Evolutionary conservation across 2,797 vertebrate species (phyloP).

Genomic region (Brotula barbata): DNA sequence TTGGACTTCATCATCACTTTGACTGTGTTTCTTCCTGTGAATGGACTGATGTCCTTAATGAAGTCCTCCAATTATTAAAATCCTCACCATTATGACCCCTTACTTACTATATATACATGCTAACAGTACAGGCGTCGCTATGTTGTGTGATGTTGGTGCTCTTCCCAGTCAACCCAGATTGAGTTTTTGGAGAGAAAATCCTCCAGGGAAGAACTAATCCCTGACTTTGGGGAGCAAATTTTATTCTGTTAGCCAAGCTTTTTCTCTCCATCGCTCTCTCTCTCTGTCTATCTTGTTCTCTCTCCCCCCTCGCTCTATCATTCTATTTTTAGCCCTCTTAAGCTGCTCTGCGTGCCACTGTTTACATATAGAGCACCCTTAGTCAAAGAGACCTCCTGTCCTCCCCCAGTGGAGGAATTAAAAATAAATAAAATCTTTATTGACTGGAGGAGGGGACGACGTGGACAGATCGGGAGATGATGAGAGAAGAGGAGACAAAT

Average conservation of each 20-base stretch:
- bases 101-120: slow-evolving; percentile 22
- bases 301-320: slow-evolving; percentile 55
- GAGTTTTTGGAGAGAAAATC: slow-evolving; percentile 77
- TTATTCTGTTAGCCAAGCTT: slow-evolving; percentile 76
- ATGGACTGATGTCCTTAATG: no score
- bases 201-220: slow-evolving; percentile 80
- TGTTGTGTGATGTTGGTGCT: slow-evolving; percentile 64
- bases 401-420: slow-evolving; percentile 52
- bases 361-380: slow-evolving; percentile 75
- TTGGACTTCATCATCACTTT: no score
- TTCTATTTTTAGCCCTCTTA: slow-evolving; percentile 76
- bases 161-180: slow-evolving; percentile 75
- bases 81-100: no score
- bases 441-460: slow-evolving; percentile 37
- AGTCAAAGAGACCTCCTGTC: slow-evolving; percentile 56
- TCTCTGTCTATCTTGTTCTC: slow-evolving; percentile 49
- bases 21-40: slow-evolving; percentile 3
- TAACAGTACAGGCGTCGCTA: slow-evolving; percentile 28
- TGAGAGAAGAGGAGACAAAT: slow-evolving; percentile 69
- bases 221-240: slow-evolving; percentile 75
- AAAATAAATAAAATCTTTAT: slow-evolving; percentile 62
- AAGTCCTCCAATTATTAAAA: neutral
- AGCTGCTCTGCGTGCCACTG: slow-evolving; percentile 72
- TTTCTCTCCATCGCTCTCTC: slow-evolving; percentile 58
- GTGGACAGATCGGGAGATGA: slow-evolving; percentile 52